phyloP scores from a whole-genome alignment of 2,113 vertebrate genomes.

The Lepus europaeus region DNA sequence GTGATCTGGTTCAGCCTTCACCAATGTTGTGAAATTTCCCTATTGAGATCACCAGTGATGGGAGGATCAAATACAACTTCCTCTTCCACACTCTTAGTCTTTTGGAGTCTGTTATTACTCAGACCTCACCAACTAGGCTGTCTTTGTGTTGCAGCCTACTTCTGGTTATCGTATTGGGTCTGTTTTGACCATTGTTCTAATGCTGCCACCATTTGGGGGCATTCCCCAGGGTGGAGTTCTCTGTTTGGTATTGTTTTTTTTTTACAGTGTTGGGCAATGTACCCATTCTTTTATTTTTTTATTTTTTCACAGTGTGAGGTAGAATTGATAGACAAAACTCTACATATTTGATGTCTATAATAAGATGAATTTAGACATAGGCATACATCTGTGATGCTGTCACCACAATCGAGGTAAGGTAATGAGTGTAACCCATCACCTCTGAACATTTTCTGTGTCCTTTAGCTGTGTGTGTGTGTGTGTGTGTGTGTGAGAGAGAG shows the following conservation, averaged over 20 bases:
- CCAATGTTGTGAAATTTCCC: neutral
- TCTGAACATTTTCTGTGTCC: neutral
- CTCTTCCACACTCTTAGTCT: neutral
- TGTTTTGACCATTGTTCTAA: constrained; percentile 6
- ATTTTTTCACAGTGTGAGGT: neutral
- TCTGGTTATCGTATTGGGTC: neutral
- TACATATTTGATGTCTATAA: neutral
- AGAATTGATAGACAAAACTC: neutral
- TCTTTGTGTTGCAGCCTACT: neutral
- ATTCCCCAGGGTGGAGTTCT: neutral
- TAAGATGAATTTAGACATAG: neutral
- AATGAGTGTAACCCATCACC: neutral
- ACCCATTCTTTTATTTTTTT: neutral
- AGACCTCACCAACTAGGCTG: neutral
- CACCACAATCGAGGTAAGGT: neutral
- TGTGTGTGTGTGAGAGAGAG: neutral
- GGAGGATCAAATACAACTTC: neutral
- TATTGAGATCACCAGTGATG: neutral
- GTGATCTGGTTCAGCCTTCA: neutral
- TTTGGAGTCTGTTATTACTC: neutral
- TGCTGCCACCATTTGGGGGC: neutral
- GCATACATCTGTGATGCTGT: neutral
- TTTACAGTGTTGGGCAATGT: neutral
- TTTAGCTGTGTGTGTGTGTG: neutral
- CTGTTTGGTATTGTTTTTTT: neutral